Evolutionary conservation across 2,797 vertebrate genomes (phyloP).

Genomic region (Notoglanidium macrostoma): DNA sequence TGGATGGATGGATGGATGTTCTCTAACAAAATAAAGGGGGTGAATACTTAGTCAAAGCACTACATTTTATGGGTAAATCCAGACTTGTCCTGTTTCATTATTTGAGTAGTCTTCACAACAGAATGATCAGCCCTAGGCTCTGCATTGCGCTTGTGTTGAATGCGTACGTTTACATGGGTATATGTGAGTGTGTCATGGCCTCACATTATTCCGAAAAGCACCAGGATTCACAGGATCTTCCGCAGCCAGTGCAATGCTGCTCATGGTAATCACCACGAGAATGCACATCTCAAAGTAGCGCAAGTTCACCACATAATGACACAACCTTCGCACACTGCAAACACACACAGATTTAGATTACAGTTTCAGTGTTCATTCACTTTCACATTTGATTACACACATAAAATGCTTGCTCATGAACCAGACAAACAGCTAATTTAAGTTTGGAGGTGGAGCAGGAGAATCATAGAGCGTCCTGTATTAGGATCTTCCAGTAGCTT

Average conservation of each 20-base stretch:
- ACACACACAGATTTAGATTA: conserved; percentile 39
- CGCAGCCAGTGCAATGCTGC: conserved; percentile 94
- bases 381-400: not conserved
- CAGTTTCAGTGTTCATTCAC: not conserved
- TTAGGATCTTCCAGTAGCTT: not conserved
- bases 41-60: too few relatives aligned
- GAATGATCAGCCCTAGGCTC: not conserved
- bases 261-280: conserved; percentile 93
- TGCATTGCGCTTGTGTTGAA: not conserved
- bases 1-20: too few relatives aligned
- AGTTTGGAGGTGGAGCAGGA: not conserved
- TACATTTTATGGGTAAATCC: too few relatives aligned
- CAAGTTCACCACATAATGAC: conserved; percentile 94
- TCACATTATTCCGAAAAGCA: conserved; percentile 89
- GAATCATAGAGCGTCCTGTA: not conserved
- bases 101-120: too few relatives aligned
- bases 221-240: conserved; percentile 90
- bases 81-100: too few relatives aligned
- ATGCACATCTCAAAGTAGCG: conserved; percentile 98
- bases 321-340: conserved; percentile 86
- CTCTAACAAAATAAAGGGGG: too few relatives aligned
- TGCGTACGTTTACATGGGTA: not conserved
- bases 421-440: not conserved
- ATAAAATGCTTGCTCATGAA: not conserved
- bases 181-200: conserved; percentile 54